Percentiles rank a stretch among this genome's conserved stretches.
phyloP scores from a whole-genome alignment of 1,140 invertebrate genomes.

The Eumeta japonica region DNA sequence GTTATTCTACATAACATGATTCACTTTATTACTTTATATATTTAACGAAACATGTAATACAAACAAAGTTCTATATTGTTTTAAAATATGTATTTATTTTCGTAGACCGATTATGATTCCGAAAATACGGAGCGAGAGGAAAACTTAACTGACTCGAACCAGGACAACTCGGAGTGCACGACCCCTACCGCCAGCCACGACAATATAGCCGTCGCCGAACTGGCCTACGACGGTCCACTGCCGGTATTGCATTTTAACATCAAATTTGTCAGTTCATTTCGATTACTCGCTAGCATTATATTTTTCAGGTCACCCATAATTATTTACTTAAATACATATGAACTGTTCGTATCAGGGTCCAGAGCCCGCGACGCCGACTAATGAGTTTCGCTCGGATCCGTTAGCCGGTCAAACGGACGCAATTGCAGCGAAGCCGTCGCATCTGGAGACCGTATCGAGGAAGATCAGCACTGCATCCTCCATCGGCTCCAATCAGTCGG shows the following conservation, averaged over 20 bases:
- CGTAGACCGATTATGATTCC: conserved; percentile 48
- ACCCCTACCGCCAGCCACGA: conserved; percentile 52
- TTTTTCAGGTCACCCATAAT: not conserved
- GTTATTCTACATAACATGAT: too few species aligned
- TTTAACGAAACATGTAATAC: not conserved
- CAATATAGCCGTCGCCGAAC: conserved; percentile 39
- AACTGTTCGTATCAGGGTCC: not conserved
- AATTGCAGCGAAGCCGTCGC: conserved; percentile 15
- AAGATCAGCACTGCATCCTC: conserved; percentile 50
- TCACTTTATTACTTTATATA: not conserved
- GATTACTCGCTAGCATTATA: not conserved
- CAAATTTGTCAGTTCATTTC: not conserved
- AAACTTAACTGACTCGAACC: conserved; percentile 54
- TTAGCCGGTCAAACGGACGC: conserved; percentile 1
- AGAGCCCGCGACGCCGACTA: conserved; percentile 13
- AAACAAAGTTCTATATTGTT: not conserved
- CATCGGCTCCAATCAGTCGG: conserved; percentile 47
- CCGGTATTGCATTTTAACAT: conserved; percentile 1
- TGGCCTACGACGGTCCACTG: conserved; percentile 37
- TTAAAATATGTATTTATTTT: not conserved
- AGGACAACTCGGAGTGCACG: conserved; percentile 56
- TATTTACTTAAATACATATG: not conserved
- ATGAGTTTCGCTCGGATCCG: conserved; percentile 6
- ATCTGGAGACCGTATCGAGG: conserved; percentile 16
- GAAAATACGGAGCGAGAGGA: conserved; percentile 53